Conservation (phyloP, 2,797 vertebrate species). For the Lithobates sylvaticus region DNA sequence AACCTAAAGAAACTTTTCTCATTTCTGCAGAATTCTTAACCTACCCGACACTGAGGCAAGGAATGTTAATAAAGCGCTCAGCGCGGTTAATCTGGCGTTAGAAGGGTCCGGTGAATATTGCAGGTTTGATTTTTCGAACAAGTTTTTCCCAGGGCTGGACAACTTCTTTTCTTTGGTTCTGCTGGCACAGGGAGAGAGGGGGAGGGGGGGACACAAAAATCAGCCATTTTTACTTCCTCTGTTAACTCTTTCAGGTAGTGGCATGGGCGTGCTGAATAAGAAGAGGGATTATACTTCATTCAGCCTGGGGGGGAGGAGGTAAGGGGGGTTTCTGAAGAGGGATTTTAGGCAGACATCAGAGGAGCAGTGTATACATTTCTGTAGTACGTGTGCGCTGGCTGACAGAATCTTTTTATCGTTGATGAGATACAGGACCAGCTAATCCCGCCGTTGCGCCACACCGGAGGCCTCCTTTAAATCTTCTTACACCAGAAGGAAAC, state of each 20-base stretch:
- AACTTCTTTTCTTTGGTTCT: constrained; percentile 10
- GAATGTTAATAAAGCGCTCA: too few species aligned
- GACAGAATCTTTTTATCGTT: constrained; percentile 9
- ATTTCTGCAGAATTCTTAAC: too few species aligned
- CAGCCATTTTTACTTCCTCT: neutral
- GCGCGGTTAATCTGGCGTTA: too few species aligned
- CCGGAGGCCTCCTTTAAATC: too few species aligned
- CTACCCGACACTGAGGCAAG: too few species aligned
- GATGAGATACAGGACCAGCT: constrained; percentile 1
- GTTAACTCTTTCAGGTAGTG: constrained; percentile 17
- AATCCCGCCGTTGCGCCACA: neutral
- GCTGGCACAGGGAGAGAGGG: neutral
- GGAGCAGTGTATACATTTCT: constrained; percentile 1
- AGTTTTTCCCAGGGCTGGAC: constrained; percentile 1
- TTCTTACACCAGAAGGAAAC: too few species aligned
- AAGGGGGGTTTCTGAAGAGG: too few species aligned
- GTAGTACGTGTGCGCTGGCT: neutral
- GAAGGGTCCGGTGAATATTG: too few species aligned
- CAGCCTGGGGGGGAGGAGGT: neutral
- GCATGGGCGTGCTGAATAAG: too few species aligned
- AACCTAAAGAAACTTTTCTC: too few species aligned
- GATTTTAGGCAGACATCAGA: neutral
- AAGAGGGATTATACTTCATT: neutral
- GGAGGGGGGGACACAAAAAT: neutral
- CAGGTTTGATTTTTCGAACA: neutral